Conservation (phyloP, 2,888 invertebrate genomes). For the Pyralis farinalis region DNA sequence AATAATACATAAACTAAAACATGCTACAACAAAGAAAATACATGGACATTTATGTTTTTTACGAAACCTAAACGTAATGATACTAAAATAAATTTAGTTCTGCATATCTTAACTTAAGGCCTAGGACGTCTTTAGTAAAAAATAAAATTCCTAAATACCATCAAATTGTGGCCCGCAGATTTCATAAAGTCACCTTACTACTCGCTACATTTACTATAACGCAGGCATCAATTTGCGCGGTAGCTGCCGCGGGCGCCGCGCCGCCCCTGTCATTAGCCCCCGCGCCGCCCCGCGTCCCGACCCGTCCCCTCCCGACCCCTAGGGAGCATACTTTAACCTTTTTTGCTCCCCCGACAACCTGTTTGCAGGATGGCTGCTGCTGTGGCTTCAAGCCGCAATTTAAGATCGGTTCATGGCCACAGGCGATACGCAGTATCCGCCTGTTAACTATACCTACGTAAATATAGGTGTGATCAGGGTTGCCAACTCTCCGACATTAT, state of each 20-base stretch:
- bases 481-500: slow-evolving; percentile 8
- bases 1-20: too few species aligned
- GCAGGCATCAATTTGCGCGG: slow-evolving; percentile 78
- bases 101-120: too few species aligned
- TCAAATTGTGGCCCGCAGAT: too few species aligned
- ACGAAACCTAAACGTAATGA: too few species aligned
- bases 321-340: slow-evolving; percentile 77
- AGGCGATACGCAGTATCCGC: slow-evolving; percentile 69
- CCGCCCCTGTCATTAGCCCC: slow-evolving; percentile 78
- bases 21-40: too few species aligned
- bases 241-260: slow-evolving; percentile 77
- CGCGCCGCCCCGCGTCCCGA: slow-evolving; percentile 27
- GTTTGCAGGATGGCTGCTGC: slow-evolving; percentile 72
- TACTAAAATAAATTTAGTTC: too few species aligned
- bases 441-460: slow-evolving; percentile 38
- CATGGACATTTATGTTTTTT: too few species aligned
- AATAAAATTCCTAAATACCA: too few species aligned
- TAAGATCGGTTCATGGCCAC: slow-evolving; percentile 75
- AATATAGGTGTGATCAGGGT: slow-evolving; percentile 10
- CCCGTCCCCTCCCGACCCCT: slow-evolving; percentile 30
- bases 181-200: neutral
- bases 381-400: slow-evolving; percentile 66
- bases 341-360: slow-evolving; percentile 76
- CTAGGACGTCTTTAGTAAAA: too few species aligned
- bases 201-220: neutral